phyloP scores from a whole-genome alignment of 2,797 vertebrate species.

The Lutjanus campechanus region DNA sequence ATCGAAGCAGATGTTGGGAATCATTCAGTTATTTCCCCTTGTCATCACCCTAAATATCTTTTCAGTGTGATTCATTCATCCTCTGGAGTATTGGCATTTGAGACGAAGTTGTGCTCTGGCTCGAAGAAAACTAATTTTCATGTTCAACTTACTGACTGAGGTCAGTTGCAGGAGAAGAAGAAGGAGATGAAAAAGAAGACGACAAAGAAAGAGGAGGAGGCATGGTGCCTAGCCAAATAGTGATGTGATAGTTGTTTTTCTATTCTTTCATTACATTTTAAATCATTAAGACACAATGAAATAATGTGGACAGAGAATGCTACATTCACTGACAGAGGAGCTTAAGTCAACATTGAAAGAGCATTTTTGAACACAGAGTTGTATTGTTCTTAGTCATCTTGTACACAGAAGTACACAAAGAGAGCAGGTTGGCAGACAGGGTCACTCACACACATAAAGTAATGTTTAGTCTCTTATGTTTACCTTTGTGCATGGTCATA shows the following conservation, averaged over 20 bases:
- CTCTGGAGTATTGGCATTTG: constrained; percentile 7
- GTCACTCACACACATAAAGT: constrained; percentile 3
- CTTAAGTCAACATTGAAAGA: constrained; percentile 3
- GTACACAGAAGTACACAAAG: neutral
- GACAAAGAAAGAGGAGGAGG: neutral
- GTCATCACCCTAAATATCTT: neutral
- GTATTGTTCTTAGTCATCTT: constrained; percentile 7
- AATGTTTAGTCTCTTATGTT: neutral
- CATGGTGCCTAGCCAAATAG: constrained; percentile 20
- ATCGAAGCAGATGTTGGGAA: neutral
- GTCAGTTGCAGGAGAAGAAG: constrained; percentile 17
- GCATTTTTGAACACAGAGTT: neutral
- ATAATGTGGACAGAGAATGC: neutral
- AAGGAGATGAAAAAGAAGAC: too few relatives aligned
- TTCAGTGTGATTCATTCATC: constrained; percentile 35
- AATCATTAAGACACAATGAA: neutral
- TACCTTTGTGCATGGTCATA: neutral
- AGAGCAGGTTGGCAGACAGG: neutral
- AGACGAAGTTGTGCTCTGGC: constrained; percentile 27
- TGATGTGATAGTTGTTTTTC: constrained; percentile 5
- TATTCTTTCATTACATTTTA: neutral
- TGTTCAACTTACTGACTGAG: constrained; percentile 13
- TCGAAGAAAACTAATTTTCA: neutral
- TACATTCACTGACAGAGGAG: neutral
- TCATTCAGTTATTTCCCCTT: neutral